Percentiles rank a stretch among this genome's conserved stretches.
Conservation (phyloP, 2,113 vertebrate genomes). For the Austrofundulus limnaeus region DNA sequence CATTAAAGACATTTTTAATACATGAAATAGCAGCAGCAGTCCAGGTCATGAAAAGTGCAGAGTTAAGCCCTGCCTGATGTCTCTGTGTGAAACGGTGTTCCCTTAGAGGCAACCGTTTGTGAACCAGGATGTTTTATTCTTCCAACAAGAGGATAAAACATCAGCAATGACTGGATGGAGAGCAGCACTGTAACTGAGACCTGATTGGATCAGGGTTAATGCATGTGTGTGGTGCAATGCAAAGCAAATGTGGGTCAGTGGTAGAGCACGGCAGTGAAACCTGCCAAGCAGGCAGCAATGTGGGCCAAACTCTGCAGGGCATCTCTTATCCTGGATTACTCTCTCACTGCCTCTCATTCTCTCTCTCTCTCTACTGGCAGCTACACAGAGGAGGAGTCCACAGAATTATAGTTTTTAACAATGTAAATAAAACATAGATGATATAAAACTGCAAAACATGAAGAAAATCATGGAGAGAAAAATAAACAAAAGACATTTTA, state of each 20-base stretch:
- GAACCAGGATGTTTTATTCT: slow-evolving; percentile 1
- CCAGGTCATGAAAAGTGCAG: slow-evolving; percentile 11
- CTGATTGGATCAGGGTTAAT: slow-evolving; percentile 45
- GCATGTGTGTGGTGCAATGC: slow-evolving; percentile 25
- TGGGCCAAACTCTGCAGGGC: slow-evolving; percentile 70
- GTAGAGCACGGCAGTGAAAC: slow-evolving; percentile 49
- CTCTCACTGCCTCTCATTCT: slow-evolving; percentile 33
- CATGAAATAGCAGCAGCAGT: background rate
- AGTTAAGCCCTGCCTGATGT: slow-evolving; percentile 15
- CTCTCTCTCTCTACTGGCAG: slow-evolving; percentile 37
- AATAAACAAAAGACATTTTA: no score
- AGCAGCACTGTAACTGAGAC: slow-evolving; percentile 19
- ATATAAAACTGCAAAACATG: background rate
- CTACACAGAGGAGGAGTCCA: slow-evolving; percentile 14
- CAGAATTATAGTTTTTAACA: background rate
- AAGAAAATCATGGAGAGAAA: background rate
- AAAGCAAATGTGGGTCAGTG: slow-evolving; percentile 72
- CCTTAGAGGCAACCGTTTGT: slow-evolving; percentile 29
- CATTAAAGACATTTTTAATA: background rate
- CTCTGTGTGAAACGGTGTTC: slow-evolving; percentile 39
- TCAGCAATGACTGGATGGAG: slow-evolving; percentile 12
- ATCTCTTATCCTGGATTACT: slow-evolving; percentile 51
- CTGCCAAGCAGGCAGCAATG: slow-evolving; percentile 68
- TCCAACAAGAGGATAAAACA: slow-evolving; percentile 26
- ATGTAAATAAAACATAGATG: no score